Conservation (phyloP, 1,140 invertebrate genomes). For the Belonocnema kinseyi region DNA sequence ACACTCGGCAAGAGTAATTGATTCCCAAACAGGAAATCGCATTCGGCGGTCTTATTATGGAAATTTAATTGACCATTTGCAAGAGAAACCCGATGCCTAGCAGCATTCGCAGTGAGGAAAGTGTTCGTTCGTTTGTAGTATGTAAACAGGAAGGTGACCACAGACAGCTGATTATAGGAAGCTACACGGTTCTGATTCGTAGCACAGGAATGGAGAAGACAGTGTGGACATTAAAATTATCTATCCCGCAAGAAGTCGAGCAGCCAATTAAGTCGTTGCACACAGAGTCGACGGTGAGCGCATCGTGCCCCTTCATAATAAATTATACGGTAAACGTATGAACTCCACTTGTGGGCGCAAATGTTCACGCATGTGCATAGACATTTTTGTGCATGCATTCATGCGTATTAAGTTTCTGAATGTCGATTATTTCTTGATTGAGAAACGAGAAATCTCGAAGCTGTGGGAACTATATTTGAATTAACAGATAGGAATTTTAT, state of each 20-base stretch:
- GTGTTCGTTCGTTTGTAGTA: conserved; percentile 44
- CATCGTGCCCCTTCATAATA: no score
- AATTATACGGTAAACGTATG: no score
- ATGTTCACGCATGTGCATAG: no score
- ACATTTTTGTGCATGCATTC: no score
- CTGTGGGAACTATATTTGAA: no score
- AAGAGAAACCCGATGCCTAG: conserved; percentile 51
- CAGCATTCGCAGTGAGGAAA: conserved; percentile 40
- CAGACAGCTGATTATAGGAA: conserved; percentile 56
- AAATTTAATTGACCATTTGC: conserved; percentile 58
- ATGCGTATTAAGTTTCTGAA: no score
- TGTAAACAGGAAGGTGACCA: conserved; percentile 54
- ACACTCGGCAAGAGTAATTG: not conserved
- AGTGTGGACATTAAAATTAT: conserved; percentile 43
- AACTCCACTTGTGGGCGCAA: no score
- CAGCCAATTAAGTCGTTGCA: conserved; percentile 43
- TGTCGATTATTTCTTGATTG: no score
- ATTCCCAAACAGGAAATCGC: not conserved
- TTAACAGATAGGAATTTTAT: no score
- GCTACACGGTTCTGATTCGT: conserved; percentile 52
- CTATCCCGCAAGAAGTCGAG: conserved; percentile 45
- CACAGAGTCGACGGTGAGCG: no score
- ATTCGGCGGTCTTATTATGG: conserved; percentile 53
- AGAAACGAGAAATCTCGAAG: no score
- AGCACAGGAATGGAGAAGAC: conserved; percentile 44